phyloP scores from a whole-genome alignment of 2,888 invertebrate genomes.

The Dendrolimus pini region DNA sequence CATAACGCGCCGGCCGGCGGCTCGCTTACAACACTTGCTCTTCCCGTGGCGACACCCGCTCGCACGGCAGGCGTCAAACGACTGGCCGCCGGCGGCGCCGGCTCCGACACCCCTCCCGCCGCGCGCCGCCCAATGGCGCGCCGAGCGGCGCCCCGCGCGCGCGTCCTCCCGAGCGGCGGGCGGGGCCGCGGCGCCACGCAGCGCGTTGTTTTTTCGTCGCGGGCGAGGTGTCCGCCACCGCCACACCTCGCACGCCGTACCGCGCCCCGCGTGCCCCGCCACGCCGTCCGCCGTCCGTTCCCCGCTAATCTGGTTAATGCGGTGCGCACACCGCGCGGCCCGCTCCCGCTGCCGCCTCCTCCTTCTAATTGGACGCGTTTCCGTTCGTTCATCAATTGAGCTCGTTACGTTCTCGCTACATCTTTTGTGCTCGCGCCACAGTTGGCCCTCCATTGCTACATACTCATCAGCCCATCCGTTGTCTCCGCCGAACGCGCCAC shows the following conservation, averaged over 20 bases:
- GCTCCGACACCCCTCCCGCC: constrained; percentile 73
- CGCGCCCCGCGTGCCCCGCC: constrained; percentile 31
- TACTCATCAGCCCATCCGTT: constrained; percentile 16
- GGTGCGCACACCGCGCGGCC: constrained; percentile 46
- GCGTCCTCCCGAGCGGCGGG: constrained; percentile 40
- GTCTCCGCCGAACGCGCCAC: constrained; percentile 13
- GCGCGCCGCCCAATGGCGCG: constrained; percentile 61
- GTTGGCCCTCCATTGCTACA: constrained; percentile 26
- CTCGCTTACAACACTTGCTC: constrained; percentile 46
- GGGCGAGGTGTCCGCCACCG: constrained; percentile 67
- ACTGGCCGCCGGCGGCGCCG: constrained; percentile 74
- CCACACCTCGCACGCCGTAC: constrained; percentile 48
- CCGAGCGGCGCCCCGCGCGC: constrained; percentile 61
- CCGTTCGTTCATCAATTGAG: constrained; percentile 74
- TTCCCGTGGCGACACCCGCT: constrained; percentile 62
- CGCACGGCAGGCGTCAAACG: constrained; percentile 72
- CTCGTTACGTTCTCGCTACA: constrained; percentile 65
- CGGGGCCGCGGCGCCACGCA: constrained; percentile 52
- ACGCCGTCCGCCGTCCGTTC: constrained; percentile 25
- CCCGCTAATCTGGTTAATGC: constrained; percentile 60
- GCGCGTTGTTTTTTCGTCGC: constrained; percentile 68
- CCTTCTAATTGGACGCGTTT: constrained; percentile 76
- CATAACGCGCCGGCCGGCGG: constrained; percentile 58
- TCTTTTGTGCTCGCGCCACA: constrained; percentile 51
- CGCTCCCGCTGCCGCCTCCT: constrained; percentile 56